Conservation (phyloP, 53 echinoderm and acorn worm species). For the Crossaster papposus region DNA sequence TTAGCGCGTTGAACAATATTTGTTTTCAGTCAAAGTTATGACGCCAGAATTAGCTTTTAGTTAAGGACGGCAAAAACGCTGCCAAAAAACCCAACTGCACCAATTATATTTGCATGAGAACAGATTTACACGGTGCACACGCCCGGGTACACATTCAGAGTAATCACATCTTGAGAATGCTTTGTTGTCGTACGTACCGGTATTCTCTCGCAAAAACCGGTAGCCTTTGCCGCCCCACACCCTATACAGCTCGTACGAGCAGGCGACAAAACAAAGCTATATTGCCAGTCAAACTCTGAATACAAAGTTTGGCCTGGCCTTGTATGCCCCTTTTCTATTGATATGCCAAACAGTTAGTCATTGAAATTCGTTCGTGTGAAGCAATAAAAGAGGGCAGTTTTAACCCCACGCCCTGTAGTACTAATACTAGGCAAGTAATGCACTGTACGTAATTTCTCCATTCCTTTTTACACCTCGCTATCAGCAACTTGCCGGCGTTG, state of each 20-base stretch:
- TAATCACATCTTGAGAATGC: not conserved
- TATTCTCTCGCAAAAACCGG: not conserved
- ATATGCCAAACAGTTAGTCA: conserved; percentile 38
- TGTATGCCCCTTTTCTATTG: not conserved
- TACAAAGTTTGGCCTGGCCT: conserved; percentile 3
- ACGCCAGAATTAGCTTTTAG: no score
- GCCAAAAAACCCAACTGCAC: no score
- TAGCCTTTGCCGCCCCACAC: not conserved
- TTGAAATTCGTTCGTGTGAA: not conserved
- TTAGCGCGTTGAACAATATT: no score
- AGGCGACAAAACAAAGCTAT: not conserved
- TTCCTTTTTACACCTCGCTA: not conserved
- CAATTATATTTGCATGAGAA: conserved; percentile 6
- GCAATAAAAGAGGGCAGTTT: not conserved
- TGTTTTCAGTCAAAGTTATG: no score
- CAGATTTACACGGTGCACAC: not conserved
- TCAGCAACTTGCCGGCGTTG: not conserved
- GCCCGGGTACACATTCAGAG: conserved; percentile 18
- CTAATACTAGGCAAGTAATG: not conserved
- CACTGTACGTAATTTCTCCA: not conserved
- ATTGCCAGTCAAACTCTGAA: not conserved
- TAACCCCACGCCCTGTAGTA: not conserved
- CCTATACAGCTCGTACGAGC: not conserved
- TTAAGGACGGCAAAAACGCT: no score
- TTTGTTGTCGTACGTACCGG: not conserved